phyloP scores from a whole-genome alignment of 2,888 invertebrate genomes.

The Argyresthia albistria region DNA sequence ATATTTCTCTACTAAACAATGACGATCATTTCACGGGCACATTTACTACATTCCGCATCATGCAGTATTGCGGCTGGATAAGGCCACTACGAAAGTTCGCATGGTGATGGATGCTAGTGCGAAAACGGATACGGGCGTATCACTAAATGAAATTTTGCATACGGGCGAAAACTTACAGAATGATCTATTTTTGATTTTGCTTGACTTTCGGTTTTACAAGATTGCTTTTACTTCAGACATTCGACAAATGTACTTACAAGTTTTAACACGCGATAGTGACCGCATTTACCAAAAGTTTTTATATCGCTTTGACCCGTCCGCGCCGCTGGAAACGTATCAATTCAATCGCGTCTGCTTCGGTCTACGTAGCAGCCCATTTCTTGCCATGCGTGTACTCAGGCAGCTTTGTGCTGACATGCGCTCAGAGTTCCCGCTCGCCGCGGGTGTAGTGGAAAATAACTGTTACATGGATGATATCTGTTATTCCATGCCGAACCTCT shows the following conservation, averaged over 20 bases:
- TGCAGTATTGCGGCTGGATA: conserved; percentile 1
- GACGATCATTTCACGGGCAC: not conserved
- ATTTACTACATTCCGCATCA: conserved; percentile 4
- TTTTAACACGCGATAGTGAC: not conserved
- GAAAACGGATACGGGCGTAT: conserved; percentile 2
- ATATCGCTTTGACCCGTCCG: not conserved
- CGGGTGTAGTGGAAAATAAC: not conserved
- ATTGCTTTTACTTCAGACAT: conserved; percentile 1
- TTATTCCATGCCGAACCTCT: not conserved
- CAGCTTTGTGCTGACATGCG: not conserved
- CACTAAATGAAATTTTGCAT: conserved; percentile 3
- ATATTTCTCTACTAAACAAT: not conserved
- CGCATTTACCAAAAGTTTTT: not conserved
- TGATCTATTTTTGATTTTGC: not conserved
- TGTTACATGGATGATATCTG: not conserved
- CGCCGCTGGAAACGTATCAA: not conserved
- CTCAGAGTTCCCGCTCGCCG: not conserved
- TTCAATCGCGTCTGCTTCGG: not conserved
- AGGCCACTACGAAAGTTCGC: not conserved
- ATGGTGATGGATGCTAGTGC: conserved; percentile 3
- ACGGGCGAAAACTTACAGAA: conserved; percentile 4
- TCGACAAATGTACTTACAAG: conserved; percentile 6
- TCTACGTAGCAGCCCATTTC: not conserved
- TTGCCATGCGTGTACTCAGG: not conserved
- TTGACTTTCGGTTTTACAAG: not conserved